These are phyloP conservation scores for Gasterosteus aculeatus DNA, from an alignment of 2,113 vertebrate genomes.

Conservation along the genomic window DNA sequence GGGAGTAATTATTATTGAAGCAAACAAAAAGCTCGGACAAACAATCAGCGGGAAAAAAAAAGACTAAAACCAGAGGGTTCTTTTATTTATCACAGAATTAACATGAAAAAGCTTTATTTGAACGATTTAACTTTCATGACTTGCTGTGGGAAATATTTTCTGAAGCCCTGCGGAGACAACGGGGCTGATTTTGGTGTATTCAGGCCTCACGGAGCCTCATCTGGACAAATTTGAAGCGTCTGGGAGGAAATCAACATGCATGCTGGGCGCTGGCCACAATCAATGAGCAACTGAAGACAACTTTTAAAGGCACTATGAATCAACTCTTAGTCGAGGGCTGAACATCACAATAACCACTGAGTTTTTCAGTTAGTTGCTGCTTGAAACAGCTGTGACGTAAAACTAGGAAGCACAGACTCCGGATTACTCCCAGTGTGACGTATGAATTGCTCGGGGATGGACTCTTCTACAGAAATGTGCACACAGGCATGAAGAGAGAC, in stretches of 20 bases:
- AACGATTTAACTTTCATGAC: neutral
- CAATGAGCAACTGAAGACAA: neutral
- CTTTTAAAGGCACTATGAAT: neutral
- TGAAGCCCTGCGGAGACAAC: neutral
- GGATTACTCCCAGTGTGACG: neutral
- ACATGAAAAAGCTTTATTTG: neutral
- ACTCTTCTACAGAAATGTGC: slow-evolving; percentile 12
- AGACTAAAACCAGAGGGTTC: slow-evolving; percentile 18
- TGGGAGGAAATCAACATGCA: neutral
- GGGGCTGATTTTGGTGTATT: neutral
- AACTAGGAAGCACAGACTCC: no score
- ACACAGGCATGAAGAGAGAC: slow-evolving; percentile 26
- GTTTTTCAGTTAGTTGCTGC: neutral
- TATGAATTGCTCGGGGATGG: neutral
- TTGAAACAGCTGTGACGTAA: neutral
- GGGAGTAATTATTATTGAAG: slow-evolving; percentile 31
- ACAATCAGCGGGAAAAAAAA: slow-evolving; percentile 7
- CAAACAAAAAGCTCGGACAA: slow-evolving; percentile 47
- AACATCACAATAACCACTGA: neutral
- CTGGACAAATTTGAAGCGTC: neutral
- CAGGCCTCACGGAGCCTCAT: neutral
- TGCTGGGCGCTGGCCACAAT: neutral
- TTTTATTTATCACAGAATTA: slow-evolving; percentile 10
- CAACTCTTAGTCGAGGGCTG: neutral
- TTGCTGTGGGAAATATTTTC: neutral